These are phyloP conservation scores for Andrena bicolor DNA, from an alignment of 2,888 invertebrate genomes.

Conservation along the genomic window DNA sequence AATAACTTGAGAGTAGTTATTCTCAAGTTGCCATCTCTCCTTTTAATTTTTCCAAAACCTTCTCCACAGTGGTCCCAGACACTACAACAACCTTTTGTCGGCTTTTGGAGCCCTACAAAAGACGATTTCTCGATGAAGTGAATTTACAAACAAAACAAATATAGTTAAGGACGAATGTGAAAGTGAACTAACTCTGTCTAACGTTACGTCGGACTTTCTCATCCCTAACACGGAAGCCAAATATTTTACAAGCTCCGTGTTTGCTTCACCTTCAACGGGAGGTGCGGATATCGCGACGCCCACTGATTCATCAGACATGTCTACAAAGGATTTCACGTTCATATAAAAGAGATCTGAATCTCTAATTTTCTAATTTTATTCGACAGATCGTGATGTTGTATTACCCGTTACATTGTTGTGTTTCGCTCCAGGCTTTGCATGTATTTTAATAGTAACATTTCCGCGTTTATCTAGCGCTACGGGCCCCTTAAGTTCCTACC, in stretches of 20 bases:
- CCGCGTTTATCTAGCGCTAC: constrained; percentile 87
- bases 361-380: background rate
- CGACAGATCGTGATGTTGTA: background rate
- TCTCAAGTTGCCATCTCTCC: constrained; percentile 76
- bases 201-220: constrained; percentile 89
- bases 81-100: constrained; percentile 87
- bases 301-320: constrained; percentile 88
- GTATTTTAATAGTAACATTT: constrained; percentile 88
- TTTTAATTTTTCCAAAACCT: constrained; percentile 84
- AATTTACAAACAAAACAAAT: too few relatives aligned
- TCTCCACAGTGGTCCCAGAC: constrained; percentile 85
- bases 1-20: constrained; percentile 8
- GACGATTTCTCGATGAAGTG: constrained; percentile 13
- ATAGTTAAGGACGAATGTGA: too few relatives aligned
- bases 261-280: constrained; percentile 93
- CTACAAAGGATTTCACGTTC: constrained; percentile 75
- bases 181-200: constrained; percentile 86
- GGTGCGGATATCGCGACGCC: constrained; percentile 93
- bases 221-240: constrained; percentile 89
- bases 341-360: background rate
- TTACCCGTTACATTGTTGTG: constrained; percentile 89
- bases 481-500: constrained; percentile 74
- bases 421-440: constrained; percentile 92
- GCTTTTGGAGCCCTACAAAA: constrained; percentile 86
- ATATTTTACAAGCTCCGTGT: constrained; percentile 91